Base-by-base conservation (phyloP, 2,888 invertebrate species). In the Glyphotaelius pellucidus region DNA sequence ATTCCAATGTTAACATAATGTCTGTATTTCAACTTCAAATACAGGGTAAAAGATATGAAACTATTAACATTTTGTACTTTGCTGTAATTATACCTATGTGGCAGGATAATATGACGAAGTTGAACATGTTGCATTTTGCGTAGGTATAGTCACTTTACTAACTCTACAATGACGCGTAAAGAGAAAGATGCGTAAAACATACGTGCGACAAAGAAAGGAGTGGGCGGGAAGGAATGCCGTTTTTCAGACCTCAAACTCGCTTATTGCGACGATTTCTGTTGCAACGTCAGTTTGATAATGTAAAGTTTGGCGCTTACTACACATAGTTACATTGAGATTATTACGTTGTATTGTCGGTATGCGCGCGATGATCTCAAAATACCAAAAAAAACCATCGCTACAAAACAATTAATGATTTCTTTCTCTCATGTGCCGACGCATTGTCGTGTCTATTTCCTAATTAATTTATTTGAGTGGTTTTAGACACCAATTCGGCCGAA, bases 401-500 rank as follows among this genome's bases (percentile, higher is more conserved):
- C n/a, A 67, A 67, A 67, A 67, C 67, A 3, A 52, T 25, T 67
- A 1, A 67, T 67, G 67, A n/a, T 25, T 25, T 67, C n/a, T n/a
- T 67, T 67, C 9, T 9, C 2, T 67, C n/a, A 67, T 67, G 25
- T 67, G 67, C 25, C 67, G 67, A 67, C 25, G n/a, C n/a, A 67
- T 67, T 67, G 67, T 67, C 67, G 67, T 25, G 67, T 67, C 67
- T 67, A 67, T 67, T 67, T n/a, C 9, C 25, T 67, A 67, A 67
- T n/a, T 67, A 67, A 67, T 67, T 67, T 67, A 67, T 67, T 67
- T n/a, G 67, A n/a, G n/a, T 67, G 67, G 67, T n/a, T 67, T 67
- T n/a, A n/a, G n/a, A 25, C 67, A 67, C n/a, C 9, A 67, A 67
- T 67, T 67, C n/a, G 67, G 67, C 5, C 2, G n/a, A 5, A 52